These are phyloP conservation scores for Lithosia quadra DNA, from an alignment of 2,888 invertebrate genomes.

Conservation along the genomic window DNA sequence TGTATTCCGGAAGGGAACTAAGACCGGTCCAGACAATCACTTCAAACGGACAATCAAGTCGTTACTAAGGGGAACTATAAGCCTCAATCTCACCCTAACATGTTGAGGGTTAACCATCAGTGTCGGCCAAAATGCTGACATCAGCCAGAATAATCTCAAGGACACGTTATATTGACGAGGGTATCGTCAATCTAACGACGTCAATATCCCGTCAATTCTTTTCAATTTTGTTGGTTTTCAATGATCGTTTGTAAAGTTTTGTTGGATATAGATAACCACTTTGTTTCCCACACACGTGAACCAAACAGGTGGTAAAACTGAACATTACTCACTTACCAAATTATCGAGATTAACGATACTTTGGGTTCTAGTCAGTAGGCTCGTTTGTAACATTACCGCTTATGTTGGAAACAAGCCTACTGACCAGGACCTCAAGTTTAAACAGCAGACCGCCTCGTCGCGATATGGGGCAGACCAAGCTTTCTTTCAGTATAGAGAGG, in stretches of 20 bases:
- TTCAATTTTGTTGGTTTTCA: conserved; percentile 1
- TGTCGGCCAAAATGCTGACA: conserved; percentile 65
- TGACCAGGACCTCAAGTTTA: neutral
- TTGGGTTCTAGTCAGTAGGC: too few relatives aligned
- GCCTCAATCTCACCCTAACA: conserved; percentile 68
- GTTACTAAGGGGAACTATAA: conserved; percentile 73
- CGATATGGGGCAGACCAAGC: too few relatives aligned
- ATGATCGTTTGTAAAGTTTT: neutral
- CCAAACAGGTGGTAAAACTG: neutral
- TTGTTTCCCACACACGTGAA: neutral
- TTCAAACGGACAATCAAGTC: conserved; percentile 61
- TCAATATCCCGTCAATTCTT: conserved; percentile 54
- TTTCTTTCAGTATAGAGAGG: too few relatives aligned
- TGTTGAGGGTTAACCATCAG: conserved; percentile 67
- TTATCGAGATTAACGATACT: too few relatives aligned
- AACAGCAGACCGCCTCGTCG: neutral
- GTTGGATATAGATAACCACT: neutral
- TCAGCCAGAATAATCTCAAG: conserved; percentile 69
- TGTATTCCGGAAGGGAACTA: conserved; percentile 68
- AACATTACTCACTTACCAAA: too few relatives aligned
- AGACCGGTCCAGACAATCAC: conserved; percentile 70
- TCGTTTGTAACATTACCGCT: too few relatives aligned
- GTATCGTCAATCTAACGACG: conserved; percentile 73
- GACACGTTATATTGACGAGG: too few relatives aligned
- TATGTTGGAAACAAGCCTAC: neutral